Evolutionary conservation across 2,797 vertebrate genomes (phyloP), one percentile per base, ranked within the genome.

Genomic region (Sebastes miniatus): DNA sequence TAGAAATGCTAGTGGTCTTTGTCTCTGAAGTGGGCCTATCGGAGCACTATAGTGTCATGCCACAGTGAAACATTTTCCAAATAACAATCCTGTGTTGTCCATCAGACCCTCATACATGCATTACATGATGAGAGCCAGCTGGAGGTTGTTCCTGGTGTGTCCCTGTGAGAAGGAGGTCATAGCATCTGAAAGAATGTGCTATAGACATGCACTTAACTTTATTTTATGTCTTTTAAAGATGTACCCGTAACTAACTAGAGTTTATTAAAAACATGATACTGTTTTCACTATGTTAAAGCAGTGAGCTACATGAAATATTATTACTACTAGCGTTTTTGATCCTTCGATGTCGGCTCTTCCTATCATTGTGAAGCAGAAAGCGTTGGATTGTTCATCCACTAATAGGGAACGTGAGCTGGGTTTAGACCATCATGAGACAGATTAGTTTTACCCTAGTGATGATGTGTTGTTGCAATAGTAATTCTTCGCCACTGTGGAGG

Each of bases 61-160:
- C 57, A 73, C 77, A 13, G 59, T 86, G 84, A 80, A 81, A 62
- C 79, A 81, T 69, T 87, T 87, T 81, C 66, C n/a, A 85, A 79
- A 85, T 88, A 77, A 87, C 73, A 71, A 68, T 70, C 75, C 59
- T 43, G 50, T 47, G 39, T 68, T 78, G 70, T 88, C 70, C 29
- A 22, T 75, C 56, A 76, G 64, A 83, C 50, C 85, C 73, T 80
- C 58, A 66, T 70, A 36, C 32, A 71, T 76, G 32, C 3, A 25
- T 58, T 58, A 67, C 36, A 68, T 9, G 47, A 54, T 54, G 16
- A 78, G 39, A 70, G 47, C 39, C 66, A 56, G 20, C 18, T 0
- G 9, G 20, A 6, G 8, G 29, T 36, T 63, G 31, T 29, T 29
- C 14, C 25, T 59, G 25, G 27, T 59, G 57, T 59, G 54, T 59